phyloP scores from a whole-genome alignment of 2,113 vertebrate species.

The Pluvianellus socialis region DNA sequence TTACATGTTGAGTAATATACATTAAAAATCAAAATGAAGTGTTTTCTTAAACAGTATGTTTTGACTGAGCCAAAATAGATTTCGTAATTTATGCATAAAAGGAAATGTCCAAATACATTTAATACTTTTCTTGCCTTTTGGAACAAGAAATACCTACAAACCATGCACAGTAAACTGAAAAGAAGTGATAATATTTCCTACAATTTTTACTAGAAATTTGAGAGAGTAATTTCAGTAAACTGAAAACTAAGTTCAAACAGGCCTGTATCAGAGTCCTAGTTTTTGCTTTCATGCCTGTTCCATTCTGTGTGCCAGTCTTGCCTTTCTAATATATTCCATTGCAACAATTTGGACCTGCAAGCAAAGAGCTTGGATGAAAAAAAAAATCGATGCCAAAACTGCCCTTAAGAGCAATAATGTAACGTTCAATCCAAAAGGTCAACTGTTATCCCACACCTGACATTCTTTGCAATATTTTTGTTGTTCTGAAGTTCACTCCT shows the following conservation, averaged over 20 bases:
- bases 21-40: slow-evolving; percentile 61
- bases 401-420: not conserved
- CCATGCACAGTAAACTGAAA: not conserved
- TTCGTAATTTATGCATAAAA: slow-evolving; percentile 35
- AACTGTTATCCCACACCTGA: not conserved
- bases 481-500: not conserved
- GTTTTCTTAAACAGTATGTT: slow-evolving; percentile 47
- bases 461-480: not conserved
- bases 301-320: not conserved
- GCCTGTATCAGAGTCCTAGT: not conserved
- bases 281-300: not conserved
- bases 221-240: not conserved
- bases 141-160: not conserved
- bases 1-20: slow-evolving; percentile 59
- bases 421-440: not conserved
- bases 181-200: not conserved
- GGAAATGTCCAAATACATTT: slow-evolving; percentile 4
- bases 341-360: not conserved
- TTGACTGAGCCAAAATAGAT: slow-evolving; percentile 38
- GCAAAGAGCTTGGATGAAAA: not conserved
- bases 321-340: not conserved
- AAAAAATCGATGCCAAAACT: not conserved
- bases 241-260: not conserved
- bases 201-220: not conserved
- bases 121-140: not conserved